Evolutionary conservation across 1,140 invertebrate genomes (phyloP), one percentile per base, ranked within the genome.

Genomic region (Drosophila sechellia): DNA sequence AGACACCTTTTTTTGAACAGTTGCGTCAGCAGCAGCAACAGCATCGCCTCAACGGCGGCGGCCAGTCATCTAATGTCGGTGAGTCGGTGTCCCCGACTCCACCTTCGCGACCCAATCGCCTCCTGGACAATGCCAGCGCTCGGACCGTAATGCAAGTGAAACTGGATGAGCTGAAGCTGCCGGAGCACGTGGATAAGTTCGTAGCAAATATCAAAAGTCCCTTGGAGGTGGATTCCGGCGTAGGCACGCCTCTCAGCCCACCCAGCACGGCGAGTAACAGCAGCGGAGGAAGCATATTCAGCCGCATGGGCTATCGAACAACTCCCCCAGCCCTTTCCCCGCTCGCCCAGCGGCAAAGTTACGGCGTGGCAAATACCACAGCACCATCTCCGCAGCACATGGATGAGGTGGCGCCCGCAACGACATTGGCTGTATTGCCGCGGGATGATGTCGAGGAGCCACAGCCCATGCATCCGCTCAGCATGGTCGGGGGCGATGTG

Each of bases 401-500:
- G 50, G 79, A 89, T 13, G 61, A 63, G 12, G 6, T 56, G 50
- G 37, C 66, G 25, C 66, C 78, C 35, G 60, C 56, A n/a, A 75
- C 49, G n/a, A 68, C 56, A 6, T 42, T 58, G 12, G 56, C 74
- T 15, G 40, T 45, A 2, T 50, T 54, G 34, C 35, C 56, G 0
- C 52, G 35, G 5, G 53, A 52, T 8, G 65, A 92, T 48, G 91
- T 91, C 43, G 92, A 85, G 5, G 87, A 61, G 17, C 84, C 90
- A 31, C 93, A 94, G 45, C 87, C 90, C 39, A 91, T 94, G 66
- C 94, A 94, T 87, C 94, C 94, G 1, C 71, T 95, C 1, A 94
- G 94, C 66, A 93, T 94, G 49, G 93, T 93, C 17, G 94, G 93
- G 22, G 94, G 93, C 49, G 95, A 95, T 80, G 95, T 95, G 2